Conservation (phyloP, 2,797 vertebrate genomes). For the Peromyscus aztecus region DNA sequence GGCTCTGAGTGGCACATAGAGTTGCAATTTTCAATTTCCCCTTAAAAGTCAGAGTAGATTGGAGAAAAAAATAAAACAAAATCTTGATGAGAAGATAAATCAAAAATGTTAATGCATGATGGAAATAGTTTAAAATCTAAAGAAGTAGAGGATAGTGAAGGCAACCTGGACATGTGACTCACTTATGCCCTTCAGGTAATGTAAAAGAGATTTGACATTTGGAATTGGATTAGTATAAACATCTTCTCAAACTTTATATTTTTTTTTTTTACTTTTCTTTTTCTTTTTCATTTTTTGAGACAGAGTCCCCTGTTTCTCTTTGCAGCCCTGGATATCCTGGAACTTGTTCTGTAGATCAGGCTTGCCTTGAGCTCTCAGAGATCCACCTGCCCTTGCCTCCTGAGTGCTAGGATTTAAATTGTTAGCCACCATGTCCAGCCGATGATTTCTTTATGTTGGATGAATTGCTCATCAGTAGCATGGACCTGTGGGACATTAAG, state of each 20-base stretch:
- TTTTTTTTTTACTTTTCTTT: too few species aligned
- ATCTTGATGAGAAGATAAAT: background rate
- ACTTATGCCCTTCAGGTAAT: background rate
- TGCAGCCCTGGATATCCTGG: too few species aligned
- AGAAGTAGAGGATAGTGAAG: background rate
- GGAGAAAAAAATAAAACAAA: background rate
- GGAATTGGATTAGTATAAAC: too few species aligned
- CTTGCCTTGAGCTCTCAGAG: too few species aligned
- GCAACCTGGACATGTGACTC: background rate
- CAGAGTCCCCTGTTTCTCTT: too few species aligned
- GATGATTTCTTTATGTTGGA: background rate
- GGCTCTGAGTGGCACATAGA: background rate
- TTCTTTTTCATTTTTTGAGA: too few species aligned
- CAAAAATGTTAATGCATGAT: background rate
- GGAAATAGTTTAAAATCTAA: background rate
- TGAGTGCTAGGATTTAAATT: too few species aligned
- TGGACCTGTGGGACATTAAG: background rate
- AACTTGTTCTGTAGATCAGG: too few species aligned
- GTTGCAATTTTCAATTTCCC: background rate
- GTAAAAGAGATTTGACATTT: too few species aligned
- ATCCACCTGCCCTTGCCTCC: too few species aligned
- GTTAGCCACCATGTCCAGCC: too few species aligned
- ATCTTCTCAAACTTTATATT: too few species aligned
- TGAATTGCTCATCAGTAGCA: background rate
- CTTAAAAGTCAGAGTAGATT: background rate